These are phyloP conservation scores for Cygnus atratus DNA, from an alignment of 2,113 vertebrate genomes.

Conservation along the genomic window DNA sequence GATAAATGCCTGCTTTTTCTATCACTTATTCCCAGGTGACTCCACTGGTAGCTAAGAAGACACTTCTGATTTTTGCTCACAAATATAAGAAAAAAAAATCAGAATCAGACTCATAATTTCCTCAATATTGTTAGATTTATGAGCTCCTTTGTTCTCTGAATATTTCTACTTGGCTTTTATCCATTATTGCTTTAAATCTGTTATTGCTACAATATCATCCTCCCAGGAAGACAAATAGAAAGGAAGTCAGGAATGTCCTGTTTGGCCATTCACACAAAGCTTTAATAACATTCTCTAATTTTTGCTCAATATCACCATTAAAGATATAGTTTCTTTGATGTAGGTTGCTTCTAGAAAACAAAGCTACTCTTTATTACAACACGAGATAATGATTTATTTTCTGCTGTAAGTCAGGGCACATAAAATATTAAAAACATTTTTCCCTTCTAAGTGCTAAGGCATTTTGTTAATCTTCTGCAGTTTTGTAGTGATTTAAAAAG, in stretches of 20 bases:
- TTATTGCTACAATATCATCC: background rate
- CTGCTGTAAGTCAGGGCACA: background rate
- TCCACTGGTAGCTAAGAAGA: background rate
- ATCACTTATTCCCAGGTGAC: background rate
- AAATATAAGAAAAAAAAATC: background rate
- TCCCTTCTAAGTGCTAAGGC: background rate
- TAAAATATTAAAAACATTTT: conserved; percentile 6
- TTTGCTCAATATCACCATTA: conserved; percentile 21
- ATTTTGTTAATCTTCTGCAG: conserved; percentile 20
- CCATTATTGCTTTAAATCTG: background rate
- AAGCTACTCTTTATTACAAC: background rate
- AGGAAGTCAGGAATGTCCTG: background rate
- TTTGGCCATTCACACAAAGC: background rate
- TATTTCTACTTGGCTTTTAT: conserved; percentile 2
- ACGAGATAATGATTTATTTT: conserved; percentile 2
- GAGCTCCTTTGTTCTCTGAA: background rate
- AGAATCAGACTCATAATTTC: background rate
- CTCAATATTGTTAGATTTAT: background rate
- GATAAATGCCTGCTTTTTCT: background rate
- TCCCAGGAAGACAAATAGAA: background rate
- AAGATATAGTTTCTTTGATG: background rate
- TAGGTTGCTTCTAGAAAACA: background rate
- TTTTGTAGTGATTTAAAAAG: background rate
- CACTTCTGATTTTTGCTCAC: background rate
- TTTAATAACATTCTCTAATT: background rate